Evolutionary conservation across 2,888 invertebrate species (phyloP), one percentile per base, ranked within the genome.

Genomic region (Cheiracanthium punctorium): DNA sequence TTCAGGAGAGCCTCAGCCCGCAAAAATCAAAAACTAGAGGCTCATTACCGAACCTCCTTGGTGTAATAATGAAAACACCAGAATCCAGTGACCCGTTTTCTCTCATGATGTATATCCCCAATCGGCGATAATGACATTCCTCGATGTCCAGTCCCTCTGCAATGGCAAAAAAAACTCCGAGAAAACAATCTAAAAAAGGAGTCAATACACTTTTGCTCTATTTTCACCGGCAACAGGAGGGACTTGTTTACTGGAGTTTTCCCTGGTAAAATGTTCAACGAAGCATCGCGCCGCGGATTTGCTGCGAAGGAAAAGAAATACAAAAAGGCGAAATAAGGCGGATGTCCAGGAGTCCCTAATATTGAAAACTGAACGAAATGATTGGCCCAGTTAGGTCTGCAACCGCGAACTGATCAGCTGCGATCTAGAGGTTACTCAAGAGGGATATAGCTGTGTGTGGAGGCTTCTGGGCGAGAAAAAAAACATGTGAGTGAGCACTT

Each of bases 121-220:
- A 5, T 20, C 24, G 24, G 58, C 17, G 58, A 24, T 58, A 58
- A 58, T 58, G 58, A 58, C 58, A 58, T 24, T 58, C 58, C 12
- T 5, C 58, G 0, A 58, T 58, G 58, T 58, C 58, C 58, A 58
- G 24, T 24, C 24, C 2, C 58, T 8, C 12, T 7, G 1, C 2
- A 7, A 48, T 12, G 4, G 58, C 8, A 5, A 58, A 58, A 58
- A 58, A 58, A 58, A 58, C 24, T 12, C 12, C 1, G 12, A 4
- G 1, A 58, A 24, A 5, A 7, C 58, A 24, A 20, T n/a, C n/a
- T n/a, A n/a, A n/a, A 58, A 58, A 24, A 7, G 58, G 58, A 58
- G 58, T 58, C 58, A 58, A 58, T 12, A 58, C 1, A 58, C 58
- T 58, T 58, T n/a, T 58, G 58, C 20, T 58, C 58, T 24, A 58